Evolutionary conservation across 2,888 invertebrate genomes (phyloP), one percentile per base, ranked within the genome.

Genomic region (Leptinotarsa peninsularis): DNA sequence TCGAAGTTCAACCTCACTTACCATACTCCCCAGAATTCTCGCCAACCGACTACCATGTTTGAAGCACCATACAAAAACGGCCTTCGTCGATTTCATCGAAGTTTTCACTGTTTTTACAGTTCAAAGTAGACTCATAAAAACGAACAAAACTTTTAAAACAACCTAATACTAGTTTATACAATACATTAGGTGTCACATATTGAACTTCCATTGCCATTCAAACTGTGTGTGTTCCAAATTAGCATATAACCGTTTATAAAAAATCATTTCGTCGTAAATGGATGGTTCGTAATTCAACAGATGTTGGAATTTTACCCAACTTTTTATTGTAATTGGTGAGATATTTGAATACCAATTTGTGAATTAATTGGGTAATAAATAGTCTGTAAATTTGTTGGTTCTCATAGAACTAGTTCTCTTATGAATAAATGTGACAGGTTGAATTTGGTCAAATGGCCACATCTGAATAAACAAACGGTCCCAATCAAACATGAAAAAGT

Each of bases 291-390:
- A 63, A 63, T 63, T 63, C 63, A 63, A 63, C 63, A 63, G 27
- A 33, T 63, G 63, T 27, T 63, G 63, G 63, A 63, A 63, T 43
- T 63, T 63, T 33, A 43, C 27, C 17, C 17, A 63, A 27, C 43
- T 33, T 27, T 33, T 63, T 60, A 60, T 63, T 63, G 43, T n/a
- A 63, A 63, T 63, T 14, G 17, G 63, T 3, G 4, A n/a, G 43
- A 63, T 63, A 43, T 63, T 63, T 63, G 63, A 63, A 63, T 63
- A 43, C 43, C 4, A 17, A 63, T 17, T 63, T n/a, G 63, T 63
- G 63, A 63, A 63, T 63, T 63, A 63, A 63, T 63, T 43, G 63
- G 63, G 63, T 43, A 63, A 63, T 63, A 63, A 63, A 63, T 63
- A 63, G 63, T 63, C 63, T 63, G 17, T 27, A 63, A 63, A 63